Base-by-base conservation (phyloP, 2,113 vertebrate genomes). In the Nothobranchius kuhntae region DNA sequence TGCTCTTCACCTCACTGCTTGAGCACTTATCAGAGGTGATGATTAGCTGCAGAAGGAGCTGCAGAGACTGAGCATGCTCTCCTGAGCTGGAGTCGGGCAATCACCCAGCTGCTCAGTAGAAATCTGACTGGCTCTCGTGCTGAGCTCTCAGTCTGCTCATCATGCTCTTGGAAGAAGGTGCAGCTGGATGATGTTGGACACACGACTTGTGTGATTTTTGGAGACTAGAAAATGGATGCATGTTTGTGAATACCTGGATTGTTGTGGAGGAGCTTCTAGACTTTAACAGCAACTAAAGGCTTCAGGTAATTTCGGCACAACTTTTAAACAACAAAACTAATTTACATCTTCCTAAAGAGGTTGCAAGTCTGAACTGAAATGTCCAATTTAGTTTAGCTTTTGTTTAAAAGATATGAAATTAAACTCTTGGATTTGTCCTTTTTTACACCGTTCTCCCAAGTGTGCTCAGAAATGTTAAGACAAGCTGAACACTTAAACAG, bases 71-170 rank as follows among this genome's bases (percentile, higher is more conserved):
- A 82, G 68, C 53, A 48, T 65, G 77, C 68, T 81, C 83, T 80
- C 58, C 59, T 48, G 67, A 61, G 81, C 73, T 86, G 77, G 79
- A 76, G 81, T 87, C 75, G 72, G 81, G 78, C 91, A 89, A 92
- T 88, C 94, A 90, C 90, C 91, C 91, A 90, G 86, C 92, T 94
- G 93, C 87, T 85, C 82, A 83, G 80, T 80, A 89, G 86, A 90
- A 91, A 90, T 77, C 74, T 73, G 91, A 93, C 77, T 71, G 71
- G 56, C 72, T 50, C 68, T 80, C 62, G 4, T 56, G 61, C 86
- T 75, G 69, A 62, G 57, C 66, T 65, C 40, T 24, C 35, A 53
- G 62, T 65, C 65, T 58, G 56, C 53, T 75, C 52, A 12, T 75
- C 54, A 61, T 65, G 71, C 68, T 78, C 73, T 56, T 61, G 68